These are phyloP conservation scores for Haliclona indistincta DNA, from an alignment of 37 sponge, comb jelly and placozoan species.

Conservation along the genomic window DNA sequence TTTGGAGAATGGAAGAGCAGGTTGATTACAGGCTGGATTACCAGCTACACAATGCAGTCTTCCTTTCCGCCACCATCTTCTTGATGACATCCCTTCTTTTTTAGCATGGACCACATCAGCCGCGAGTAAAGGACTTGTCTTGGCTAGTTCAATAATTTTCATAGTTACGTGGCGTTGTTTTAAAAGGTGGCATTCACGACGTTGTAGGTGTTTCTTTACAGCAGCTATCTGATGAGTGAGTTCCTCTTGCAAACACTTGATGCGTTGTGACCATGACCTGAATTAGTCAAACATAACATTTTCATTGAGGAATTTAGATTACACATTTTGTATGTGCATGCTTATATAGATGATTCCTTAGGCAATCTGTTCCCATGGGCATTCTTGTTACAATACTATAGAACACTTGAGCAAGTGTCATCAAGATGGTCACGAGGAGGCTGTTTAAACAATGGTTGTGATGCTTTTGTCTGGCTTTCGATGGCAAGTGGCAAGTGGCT, in stretches of 20 bases:
- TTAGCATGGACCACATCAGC: background rate
- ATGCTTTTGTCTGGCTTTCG: too few relatives aligned
- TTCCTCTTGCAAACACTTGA: background rate
- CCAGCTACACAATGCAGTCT: constrained; percentile 10
- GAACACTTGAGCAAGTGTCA: too few relatives aligned
- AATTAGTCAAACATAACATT: too few relatives aligned
- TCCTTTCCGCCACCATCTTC: background rate
- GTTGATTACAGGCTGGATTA: background rate
- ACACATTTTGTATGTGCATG: background rate
- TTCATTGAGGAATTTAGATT: background rate
- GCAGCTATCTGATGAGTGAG: constrained; percentile 13
- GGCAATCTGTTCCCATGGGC: too few relatives aligned
- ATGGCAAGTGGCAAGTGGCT: too few relatives aligned
- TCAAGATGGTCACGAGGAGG: too few relatives aligned
- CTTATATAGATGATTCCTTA: background rate
- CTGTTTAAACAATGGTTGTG: too few relatives aligned
- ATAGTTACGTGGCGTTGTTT: background rate
- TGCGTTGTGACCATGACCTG: background rate
- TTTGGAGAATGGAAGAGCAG: constrained; percentile 31
- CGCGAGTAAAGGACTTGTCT: background rate
- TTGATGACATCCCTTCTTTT: background rate
- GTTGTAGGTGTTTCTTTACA: background rate
- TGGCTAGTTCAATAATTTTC: constrained; percentile 7
- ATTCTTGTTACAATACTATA: too few relatives aligned
- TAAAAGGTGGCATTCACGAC: background rate